phyloP scores from a whole-genome alignment of 2,113 vertebrate genomes.

The Apteryx owenii region DNA sequence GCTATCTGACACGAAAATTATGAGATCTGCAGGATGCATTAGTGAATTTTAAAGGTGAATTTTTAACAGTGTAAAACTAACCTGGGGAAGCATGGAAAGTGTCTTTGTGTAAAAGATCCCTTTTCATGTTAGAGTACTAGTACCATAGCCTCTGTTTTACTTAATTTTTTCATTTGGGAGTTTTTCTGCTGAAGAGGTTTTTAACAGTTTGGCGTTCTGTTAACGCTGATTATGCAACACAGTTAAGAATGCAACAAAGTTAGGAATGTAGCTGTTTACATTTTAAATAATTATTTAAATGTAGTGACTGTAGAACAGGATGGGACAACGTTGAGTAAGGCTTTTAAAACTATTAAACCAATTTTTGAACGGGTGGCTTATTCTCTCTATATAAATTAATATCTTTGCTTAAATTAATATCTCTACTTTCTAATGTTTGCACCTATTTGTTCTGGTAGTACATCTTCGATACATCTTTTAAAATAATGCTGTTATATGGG shows the following conservation, averaged over 20 bases:
- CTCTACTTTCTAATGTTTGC: neutral
- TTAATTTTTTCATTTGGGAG: neutral
- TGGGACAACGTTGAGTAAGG: neutral
- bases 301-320: neutral
- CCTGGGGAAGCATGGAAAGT: neutral
- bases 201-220: neutral
- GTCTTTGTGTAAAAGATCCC: neutral
- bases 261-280: neutral
- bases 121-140: neutral
- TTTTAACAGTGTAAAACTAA: neutral
- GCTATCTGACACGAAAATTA: fast-evolving
- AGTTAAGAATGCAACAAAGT: neutral
- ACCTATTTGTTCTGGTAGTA: neutral
- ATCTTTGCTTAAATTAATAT: neutral
- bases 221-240: neutral
- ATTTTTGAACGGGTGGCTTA: neutral
- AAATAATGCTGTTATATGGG: neutral
- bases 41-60: neutral
- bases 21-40: neutral
- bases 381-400: neutral
- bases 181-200: neutral
- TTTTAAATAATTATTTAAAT: neutral
- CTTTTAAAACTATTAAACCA: neutral
- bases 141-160: neutral
- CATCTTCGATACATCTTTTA: neutral